phyloP scores from a whole-genome alignment of 2,888 invertebrate species.

The Cheilosia variabilis region DNA sequence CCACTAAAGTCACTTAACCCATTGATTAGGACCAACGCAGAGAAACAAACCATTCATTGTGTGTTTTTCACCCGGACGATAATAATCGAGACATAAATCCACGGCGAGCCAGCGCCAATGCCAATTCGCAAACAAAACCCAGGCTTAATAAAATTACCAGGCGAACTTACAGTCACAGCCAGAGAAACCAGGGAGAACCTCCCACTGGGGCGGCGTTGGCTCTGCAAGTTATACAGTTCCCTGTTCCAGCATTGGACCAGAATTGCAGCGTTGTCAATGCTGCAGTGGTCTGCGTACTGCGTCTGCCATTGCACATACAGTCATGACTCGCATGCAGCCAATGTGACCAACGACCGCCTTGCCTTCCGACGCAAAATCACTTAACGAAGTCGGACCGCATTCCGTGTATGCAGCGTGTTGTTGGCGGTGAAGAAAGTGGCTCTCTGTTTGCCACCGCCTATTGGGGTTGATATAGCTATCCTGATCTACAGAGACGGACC shows the following conservation, averaged over 20 bases:
- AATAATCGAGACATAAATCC: constrained; percentile 60
- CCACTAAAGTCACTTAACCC: constrained; percentile 66
- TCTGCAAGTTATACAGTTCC: constrained; percentile 53
- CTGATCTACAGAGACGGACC: constrained; percentile 39
- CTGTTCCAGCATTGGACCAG: constrained; percentile 61
- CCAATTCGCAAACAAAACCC: constrained; percentile 29
- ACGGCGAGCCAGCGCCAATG: constrained; percentile 34
- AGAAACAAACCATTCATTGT: constrained; percentile 66
- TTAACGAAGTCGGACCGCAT: constrained; percentile 60
- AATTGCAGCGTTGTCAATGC: constrained; percentile 46
- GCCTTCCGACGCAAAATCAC: constrained; percentile 53
- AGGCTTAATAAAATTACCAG: constrained; percentile 36
- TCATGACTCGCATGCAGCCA: constrained; percentile 36
- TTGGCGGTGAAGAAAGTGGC: constrained; percentile 18
- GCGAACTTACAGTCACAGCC: constrained; percentile 29
- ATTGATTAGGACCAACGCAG: constrained; percentile 65
- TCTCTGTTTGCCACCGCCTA: constrained; percentile 64
- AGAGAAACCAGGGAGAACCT: constrained; percentile 55
- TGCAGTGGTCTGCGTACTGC: constrained; percentile 28
- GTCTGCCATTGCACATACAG: constrained; percentile 43
- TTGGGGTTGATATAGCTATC: constrained; percentile 36
- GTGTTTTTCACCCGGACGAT: constrained; percentile 54
- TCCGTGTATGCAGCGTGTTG: constrained; percentile 9
- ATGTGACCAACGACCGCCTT: constrained; percentile 63
- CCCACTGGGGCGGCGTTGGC: constrained; percentile 69